Percentiles rank a stretch among this genome's conserved stretches.
phyloP scores from a whole-genome alignment of 2,797 vertebrate species.

The Tolypeutes matacus region DNA sequence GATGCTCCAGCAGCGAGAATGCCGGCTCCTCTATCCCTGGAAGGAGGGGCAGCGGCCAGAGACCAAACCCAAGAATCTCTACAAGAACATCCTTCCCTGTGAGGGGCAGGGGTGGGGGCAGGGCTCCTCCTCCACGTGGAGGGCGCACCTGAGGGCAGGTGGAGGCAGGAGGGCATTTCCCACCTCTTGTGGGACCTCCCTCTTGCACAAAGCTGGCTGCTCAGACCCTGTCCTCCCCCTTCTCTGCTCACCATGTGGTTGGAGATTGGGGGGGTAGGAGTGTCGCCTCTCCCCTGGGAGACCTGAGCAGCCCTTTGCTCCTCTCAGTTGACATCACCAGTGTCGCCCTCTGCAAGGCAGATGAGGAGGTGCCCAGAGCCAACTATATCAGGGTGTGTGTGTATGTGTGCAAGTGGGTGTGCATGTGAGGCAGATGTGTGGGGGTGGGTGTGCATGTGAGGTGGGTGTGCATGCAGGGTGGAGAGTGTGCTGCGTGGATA shows the following conservation, averaged over 20 bases:
- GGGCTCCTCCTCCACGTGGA: too few species aligned
- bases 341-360: slow-evolving; percentile 89
- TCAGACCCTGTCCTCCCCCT: not conserved
- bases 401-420: slow-evolving; percentile 83
- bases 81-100: slow-evolving; percentile 97
- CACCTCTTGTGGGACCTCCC: not conserved
- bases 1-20: slow-evolving; percentile 95
- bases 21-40: too few species aligned
- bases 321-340: slow-evolving; percentile 92
- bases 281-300: not conserved
- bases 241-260: not conserved
- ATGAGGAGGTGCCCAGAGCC: slow-evolving; percentile 89
- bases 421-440: not conserved
- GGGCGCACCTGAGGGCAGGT: not conserved
- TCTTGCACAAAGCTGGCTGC: not conserved
- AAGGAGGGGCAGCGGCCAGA: slow-evolving; percentile 94
- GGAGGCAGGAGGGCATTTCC: not conserved
- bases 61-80: slow-evolving; percentile 95
- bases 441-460: not conserved
- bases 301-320: not conserved
- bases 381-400: slow-evolving; percentile 95
- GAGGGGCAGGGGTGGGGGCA: slow-evolving; percentile 77
- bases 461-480: too few species aligned
- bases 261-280: not conserved
- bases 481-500: too few species aligned